These are phyloP conservation scores for Reticulitermes lucifugus DNA, from an alignment of 2,888 invertebrate species.

Conservation along the genomic window DNA sequence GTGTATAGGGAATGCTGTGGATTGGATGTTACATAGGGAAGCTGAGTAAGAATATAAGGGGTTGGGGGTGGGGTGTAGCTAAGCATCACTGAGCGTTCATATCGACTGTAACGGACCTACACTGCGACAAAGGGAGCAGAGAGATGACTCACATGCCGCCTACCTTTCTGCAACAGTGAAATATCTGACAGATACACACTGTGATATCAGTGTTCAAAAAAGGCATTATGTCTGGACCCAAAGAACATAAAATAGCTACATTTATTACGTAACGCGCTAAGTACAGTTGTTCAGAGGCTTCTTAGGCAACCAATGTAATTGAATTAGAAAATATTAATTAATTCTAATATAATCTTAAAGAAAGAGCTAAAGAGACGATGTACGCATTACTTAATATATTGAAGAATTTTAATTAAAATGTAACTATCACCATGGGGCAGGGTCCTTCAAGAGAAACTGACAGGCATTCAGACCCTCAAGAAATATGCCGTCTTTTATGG, in stretches of 20 bases:
- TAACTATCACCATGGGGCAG: no score
- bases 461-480: no score
- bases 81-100: conserved; percentile 41
- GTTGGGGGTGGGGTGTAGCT: conserved; percentile 14
- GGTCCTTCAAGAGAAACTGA: no score
- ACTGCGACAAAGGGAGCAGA: conserved; percentile 31
- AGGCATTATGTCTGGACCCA: neutral
- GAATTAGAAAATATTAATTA: no score
- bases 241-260: neutral
- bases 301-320: no score
- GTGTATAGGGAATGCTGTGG: conserved; percentile 4
- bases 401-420: no score
- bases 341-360: no score
- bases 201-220: neutral
- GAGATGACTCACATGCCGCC: conserved; percentile 32
- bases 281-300: neutral
- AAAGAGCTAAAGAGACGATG: no score
- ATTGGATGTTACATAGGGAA: neutral
- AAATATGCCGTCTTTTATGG: no score
- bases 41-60: conserved; percentile 5
- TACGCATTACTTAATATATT: no score
- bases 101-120: conserved; percentile 42
- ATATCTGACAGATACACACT: neutral
- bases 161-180: neutral
- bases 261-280: neutral